Evolutionary conservation across 2,797 vertebrate genomes (phyloP).

Genomic region (Cichlasoma orientale): DNA sequence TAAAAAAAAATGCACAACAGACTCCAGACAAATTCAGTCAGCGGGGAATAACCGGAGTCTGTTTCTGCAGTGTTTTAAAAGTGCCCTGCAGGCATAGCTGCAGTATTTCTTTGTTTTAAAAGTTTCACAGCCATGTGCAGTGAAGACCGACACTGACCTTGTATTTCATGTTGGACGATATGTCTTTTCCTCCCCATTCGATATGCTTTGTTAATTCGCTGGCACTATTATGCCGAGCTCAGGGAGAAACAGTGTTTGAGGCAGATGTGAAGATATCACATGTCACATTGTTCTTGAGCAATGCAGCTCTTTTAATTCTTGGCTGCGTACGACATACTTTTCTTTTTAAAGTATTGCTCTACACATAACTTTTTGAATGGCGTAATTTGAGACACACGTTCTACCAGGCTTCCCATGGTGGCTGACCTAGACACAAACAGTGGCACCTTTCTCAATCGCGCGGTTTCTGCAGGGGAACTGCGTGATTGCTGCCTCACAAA

Average conservation of each 20-base stretch:
- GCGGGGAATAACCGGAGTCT: conserved; percentile 2
- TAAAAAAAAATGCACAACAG: neutral
- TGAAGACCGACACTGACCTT: conserved; percentile 29
- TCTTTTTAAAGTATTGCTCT: neutral
- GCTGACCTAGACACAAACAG: conserved; percentile 60
- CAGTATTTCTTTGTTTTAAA: conserved; percentile 44
- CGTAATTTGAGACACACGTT: conserved; percentile 18
- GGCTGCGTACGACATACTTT: neutral
- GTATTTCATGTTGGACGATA: conserved; percentile 42
- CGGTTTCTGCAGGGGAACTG: conserved; percentile 33
- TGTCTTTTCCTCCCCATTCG: conserved; percentile 44
- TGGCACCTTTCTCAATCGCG: conserved; percentile 55
- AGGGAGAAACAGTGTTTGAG: conserved; percentile 14
- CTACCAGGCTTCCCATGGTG: conserved; percentile 28
- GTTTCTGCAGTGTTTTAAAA: conserved; percentile 1
- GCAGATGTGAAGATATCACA: conserved; percentile 23
- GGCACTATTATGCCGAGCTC: conserved; percentile 29
- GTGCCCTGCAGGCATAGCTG: neutral
- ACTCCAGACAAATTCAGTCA: conserved; percentile 5
- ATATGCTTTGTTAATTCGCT: conserved; percentile 43
- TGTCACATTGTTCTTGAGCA: conserved; percentile 5
- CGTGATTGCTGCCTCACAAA: conserved; percentile 27
- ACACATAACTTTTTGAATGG: conserved; percentile 6
- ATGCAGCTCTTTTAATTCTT: conserved; percentile 2
- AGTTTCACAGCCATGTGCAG: conserved; percentile 39